Percentiles rank a stretch among this genome's conserved stretches.
These are phyloP conservation scores for Sandelia bainsii DNA, from an alignment of 2,797 vertebrate species.

Conservation along the genomic window DNA sequence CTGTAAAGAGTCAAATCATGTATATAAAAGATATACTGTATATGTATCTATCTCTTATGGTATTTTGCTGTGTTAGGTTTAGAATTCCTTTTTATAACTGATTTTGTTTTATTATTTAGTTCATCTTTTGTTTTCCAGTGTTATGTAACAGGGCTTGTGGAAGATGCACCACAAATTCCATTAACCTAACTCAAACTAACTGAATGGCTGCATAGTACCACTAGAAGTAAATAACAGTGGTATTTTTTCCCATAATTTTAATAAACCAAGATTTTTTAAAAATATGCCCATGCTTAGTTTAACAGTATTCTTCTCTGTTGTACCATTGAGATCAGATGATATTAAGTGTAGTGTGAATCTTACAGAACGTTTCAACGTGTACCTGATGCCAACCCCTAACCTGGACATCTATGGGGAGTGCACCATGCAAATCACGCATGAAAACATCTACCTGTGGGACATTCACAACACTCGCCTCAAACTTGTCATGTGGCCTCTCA, in stretches of 20 bases:
- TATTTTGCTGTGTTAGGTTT: no score
- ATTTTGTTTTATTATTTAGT: no score
- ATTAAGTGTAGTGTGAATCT: slow-evolving; percentile 31
- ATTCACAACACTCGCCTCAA: slow-evolving; percentile 98
- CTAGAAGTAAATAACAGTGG: no score
- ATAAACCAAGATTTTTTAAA: background rate
- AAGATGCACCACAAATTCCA: no score
- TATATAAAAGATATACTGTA: no score
- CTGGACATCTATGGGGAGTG: slow-evolving; percentile 99
- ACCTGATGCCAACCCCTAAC: slow-evolving; percentile 98
- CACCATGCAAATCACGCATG: slow-evolving; percentile 99
- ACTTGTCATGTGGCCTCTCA: slow-evolving; percentile 98
- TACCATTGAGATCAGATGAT: background rate
- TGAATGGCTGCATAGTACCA: no score
- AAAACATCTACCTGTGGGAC: slow-evolving; percentile 99
- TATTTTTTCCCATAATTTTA: background rate
- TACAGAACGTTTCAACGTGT: slow-evolving; percentile 97
- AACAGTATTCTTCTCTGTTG: background rate
- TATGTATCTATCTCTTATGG: no score
- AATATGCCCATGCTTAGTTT: background rate
- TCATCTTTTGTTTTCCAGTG: no score
- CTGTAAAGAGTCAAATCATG: no score
- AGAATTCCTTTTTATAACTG: no score
- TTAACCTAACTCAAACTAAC: no score
- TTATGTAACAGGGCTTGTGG: no score